A percentile compares a stretch with the other conserved stretches of the same genome.
Conservation (phyloP, 30 jellyfish, hydroid and myxozoan genomes). For the Cassiopea andromeda region DNA sequence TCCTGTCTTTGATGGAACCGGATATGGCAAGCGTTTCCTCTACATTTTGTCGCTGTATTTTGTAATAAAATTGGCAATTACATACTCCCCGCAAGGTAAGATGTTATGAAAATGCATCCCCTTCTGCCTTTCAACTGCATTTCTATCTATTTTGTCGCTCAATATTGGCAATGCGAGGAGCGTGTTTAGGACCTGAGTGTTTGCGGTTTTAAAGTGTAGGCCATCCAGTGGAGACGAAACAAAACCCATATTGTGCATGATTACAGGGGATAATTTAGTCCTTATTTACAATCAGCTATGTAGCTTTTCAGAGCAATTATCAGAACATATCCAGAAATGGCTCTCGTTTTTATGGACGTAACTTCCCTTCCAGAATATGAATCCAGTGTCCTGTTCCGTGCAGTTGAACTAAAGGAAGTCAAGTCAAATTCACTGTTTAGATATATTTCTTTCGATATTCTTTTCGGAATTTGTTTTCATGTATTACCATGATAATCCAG, state of each 20-base stretch:
- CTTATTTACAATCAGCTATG: no score
- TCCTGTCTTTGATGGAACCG: slow-evolving; percentile 63
- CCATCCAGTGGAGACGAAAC: neutral
- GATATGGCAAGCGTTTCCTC: slow-evolving; percentile 63
- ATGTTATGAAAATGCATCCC: neutral
- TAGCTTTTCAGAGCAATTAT: no score
- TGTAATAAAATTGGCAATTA: neutral
- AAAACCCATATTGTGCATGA: neutral
- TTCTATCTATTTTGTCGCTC: neutral
- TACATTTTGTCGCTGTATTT: neutral
- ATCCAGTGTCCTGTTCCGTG: slow-evolving; percentile 7
- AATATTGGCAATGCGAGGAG: neutral
- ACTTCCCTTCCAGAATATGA: neutral
- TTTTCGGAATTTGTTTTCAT: no score
- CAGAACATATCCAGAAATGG: neutral
- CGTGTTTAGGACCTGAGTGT: no score
- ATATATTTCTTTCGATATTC: no score
- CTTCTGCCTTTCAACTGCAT: neutral
- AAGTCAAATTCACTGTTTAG: neutral
- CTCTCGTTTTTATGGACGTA: neutral
- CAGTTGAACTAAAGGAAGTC: slow-evolving; percentile 3
- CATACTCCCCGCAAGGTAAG: neutral
- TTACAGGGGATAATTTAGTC: no score
- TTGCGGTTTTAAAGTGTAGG: neutral
- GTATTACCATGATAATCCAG: no score